phyloP scores from a whole-genome alignment of 2,797 vertebrate genomes.

The Phylloscopus collybita region DNA sequence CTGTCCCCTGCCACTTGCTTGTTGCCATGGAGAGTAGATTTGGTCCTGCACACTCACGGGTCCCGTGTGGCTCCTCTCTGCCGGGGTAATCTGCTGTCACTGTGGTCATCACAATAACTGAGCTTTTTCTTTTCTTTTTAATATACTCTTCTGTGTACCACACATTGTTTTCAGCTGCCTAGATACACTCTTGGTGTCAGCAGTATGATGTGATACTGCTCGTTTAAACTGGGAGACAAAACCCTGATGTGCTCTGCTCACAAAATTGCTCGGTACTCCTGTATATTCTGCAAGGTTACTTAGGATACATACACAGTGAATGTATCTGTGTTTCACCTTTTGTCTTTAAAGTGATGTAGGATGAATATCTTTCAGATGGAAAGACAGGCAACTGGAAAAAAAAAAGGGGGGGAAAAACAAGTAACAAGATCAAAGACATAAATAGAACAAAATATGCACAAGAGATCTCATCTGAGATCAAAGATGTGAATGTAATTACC shows the following conservation, averaged over 20 bases:
- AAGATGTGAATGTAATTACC: conserved; percentile 77
- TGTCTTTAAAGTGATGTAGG: conserved; percentile 69
- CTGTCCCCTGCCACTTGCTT: conserved; percentile 12
- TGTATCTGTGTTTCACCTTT: conserved; percentile 54
- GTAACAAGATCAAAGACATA: conserved; percentile 80
- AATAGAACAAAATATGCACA: conserved; percentile 83
- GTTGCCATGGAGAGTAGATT: conserved; percentile 78
- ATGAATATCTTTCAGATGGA: conserved; percentile 67
- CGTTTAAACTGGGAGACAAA: conserved; percentile 24
- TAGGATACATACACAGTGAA: not conserved
- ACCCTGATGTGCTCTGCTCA: not conserved
- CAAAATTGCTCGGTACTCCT: not conserved
- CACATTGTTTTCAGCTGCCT: conserved; percentile 44
- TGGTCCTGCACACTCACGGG: conserved; percentile 68
- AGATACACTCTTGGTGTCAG: conserved; percentile 15
- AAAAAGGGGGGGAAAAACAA: conserved; percentile 56
- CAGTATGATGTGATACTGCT: conserved; percentile 4
- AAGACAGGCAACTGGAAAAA: conserved; percentile 39
- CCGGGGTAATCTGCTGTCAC: conserved; percentile 64
- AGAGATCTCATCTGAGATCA: conserved; percentile 80
- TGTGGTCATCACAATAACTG: conserved; percentile 49
- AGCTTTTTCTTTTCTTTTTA: not conserved
- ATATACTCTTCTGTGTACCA: conserved; percentile 17
- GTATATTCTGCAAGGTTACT: conserved; percentile 22
- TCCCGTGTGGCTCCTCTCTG: conserved; percentile 57